Evolutionary conservation across 1,140 invertebrate species (phyloP), one percentile per base, ranked within the genome.

Genomic region (Brachionus koreanus): DNA sequence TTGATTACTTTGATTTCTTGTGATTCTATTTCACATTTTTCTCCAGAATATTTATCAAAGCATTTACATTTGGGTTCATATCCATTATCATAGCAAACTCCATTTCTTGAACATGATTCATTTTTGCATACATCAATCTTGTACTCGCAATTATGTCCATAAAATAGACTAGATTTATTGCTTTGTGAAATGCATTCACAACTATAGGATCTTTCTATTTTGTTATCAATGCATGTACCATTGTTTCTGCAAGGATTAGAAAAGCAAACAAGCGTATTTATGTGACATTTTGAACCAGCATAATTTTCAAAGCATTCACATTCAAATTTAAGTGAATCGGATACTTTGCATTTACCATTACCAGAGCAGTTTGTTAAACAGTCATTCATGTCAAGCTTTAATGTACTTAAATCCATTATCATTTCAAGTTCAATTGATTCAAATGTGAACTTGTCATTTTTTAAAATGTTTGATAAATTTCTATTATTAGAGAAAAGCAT

Each of bases 11-110:
- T 69, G 1, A 43, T 43, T 69, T 69, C 67, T 0, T 69, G 13
- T 43, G 67, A 69, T 33, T 69, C 67, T 29, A 69, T 69, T 69
- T 69, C 13, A 23, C 67, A 69, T 69, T 43, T 37, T 19, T 69
- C 29, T 0, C 67, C 67, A n/a, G 67, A 69, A 43, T 69, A 69
- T 37, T 39, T 37, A 2, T n/a, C 16, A 43, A 69, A 69, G 23
- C 67, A 69, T 37, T 43, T 37, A 19, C 67, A 69, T 10, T 69
- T 39, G 0, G 16, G 35, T 69, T 37, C 39, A 43, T 7, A 37
- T 7, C 67, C 67, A 43, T 2, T 23, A 37, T 69, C 35, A 2
- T 39, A 16, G 10, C 67, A 69, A 2, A 39, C 19, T 1, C 67
- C 67, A 69, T 69, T 69, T 3, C 67, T 7, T 5, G 67, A 69